Evolutionary conservation across 2,797 vertebrate species (phyloP), one percentile per base, ranked within the genome.

Genomic region (Thunnus albacares): DNA sequence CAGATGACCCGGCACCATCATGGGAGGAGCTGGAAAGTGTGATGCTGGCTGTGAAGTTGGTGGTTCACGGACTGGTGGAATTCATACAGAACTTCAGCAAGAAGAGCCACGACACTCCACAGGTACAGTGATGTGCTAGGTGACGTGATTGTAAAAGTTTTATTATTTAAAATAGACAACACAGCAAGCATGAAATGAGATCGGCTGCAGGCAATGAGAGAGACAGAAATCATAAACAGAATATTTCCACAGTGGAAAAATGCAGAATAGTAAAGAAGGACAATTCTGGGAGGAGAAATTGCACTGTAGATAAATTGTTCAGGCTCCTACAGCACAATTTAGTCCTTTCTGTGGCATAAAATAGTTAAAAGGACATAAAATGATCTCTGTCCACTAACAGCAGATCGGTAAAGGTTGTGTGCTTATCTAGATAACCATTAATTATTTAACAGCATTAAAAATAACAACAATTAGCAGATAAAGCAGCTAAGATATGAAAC

Each of bases 61-160:
- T 99, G 71, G 97, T 99, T 80, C 97, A 97, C 5, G 97, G 97
- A 17, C 95, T 99, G 60, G 97, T 99, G 87, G 97, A 98, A 86
- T 99, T 98, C 92, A 97, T 98, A 86, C 98, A 99, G 89, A 98
- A 98, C 91, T 98, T 97, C 79, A 99, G 97, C 87, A 97, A 98
- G 88, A 99, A 98, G 95, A 97, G 96, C 89, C 97, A 98, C 41
- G 98, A 99, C 82, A 90, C 96, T 76, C 97, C 97, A 66, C 98
- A 98, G 96, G 98, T 99, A 82, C 7, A 2, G 43, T 8, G 22
- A 38, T 2, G 24, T 5, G 0, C 43, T 7, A 45, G 17, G 33
- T 24, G 24, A 26, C 17, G 11, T 49, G 58, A 58, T 26, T 18
- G 5, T 41, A 15, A 5, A 8, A 11, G 26, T 30, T 4, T 1